Evolutionary conservation across 2,888 invertebrate genomes (phyloP), one percentile per base, ranked within the genome.

Genomic region (Torymus texanus): DNA sequence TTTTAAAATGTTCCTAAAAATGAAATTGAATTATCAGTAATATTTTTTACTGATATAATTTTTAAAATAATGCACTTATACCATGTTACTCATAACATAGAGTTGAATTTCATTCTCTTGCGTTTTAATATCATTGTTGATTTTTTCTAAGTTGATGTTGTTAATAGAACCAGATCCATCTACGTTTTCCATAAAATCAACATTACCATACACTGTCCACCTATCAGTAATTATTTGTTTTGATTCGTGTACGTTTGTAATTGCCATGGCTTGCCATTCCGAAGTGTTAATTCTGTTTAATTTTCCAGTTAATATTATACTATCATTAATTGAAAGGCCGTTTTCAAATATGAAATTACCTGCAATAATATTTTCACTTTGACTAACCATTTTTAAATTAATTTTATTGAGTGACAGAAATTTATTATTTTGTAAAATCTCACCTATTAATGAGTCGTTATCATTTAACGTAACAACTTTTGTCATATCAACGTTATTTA

Each of bases 211-310:
- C 0, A 92, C 83, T 2, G 85, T 90, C 93, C 93, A 93, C 51
- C 90, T 89, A 5, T 92, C 91, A 12, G 86, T 87, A 8, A 93
- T 88, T 4, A 86, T 85, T 84, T 93, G 92, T 11, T 86, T 83
- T 0, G 86, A 55, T 2, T 75, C 63, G 59, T 72, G 75, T 13
- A 55, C 79, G 13, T 61, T 84, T 2, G 65, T 83, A 8, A 88
- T 80, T 1, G 84, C 83, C 10, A 74, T 65, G 0, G 80, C 82
- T 18, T 85, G 76, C 88, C 88, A 88, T n/a, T 81, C 80, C 18
- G 56, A 59, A 0, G 80, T 62, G 78, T 85, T 78, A 59, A 86
- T 81, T 5, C 14, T 83, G 53, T 87, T 88, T 18, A 88, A 55
- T 4, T 72, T 66, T 11, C 84, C 84, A 11, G 81, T 63, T 4